Conservation (phyloP, 2,888 invertebrate genomes). For the Tipula confusa region DNA sequence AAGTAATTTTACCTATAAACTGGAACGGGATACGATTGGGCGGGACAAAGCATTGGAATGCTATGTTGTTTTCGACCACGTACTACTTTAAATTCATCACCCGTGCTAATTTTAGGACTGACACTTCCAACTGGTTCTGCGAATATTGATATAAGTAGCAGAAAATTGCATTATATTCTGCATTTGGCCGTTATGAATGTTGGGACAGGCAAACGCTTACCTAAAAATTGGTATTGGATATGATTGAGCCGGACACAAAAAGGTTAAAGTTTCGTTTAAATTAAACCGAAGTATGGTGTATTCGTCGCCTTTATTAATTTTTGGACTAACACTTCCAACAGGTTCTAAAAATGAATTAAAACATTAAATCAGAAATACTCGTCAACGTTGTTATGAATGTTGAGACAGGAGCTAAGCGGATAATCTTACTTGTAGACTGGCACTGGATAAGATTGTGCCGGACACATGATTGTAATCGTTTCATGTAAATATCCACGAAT, state of each 20-base stretch:
- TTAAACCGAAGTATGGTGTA: conserved; percentile 48
- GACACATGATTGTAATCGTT: conserved; percentile 60
- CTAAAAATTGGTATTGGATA: conserved; percentile 67
- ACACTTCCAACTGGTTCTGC: conserved; percentile 54
- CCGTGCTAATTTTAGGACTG: conserved; percentile 55
- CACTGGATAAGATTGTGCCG: conserved; percentile 66
- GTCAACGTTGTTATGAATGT: conserved; percentile 48
- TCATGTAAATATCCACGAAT: conserved; percentile 55
- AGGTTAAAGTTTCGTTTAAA: conserved; percentile 51
- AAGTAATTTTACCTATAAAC: conserved; percentile 50
- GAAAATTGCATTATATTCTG: too few relatives aligned
- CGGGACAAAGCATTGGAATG: conserved; percentile 64
- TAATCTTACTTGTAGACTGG: conserved; percentile 59
- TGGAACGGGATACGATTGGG: conserved; percentile 65
- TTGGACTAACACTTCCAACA: conserved; percentile 61
- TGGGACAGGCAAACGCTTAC: conserved; percentile 55
- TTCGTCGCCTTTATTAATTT: conserved; percentile 41
- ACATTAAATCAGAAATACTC: not conserved
- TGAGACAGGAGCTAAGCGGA: conserved; percentile 43
- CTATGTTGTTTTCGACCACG: conserved; percentile 44
- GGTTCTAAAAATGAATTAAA: conserved; percentile 47
- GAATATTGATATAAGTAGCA: too few relatives aligned
- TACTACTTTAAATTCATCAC: conserved; percentile 49
- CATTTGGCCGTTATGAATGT: conserved; percentile 41
- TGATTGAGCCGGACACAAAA: conserved; percentile 68